Percentiles rank a stretch among this genome's conserved stretches.
phyloP scores from a whole-genome alignment of 92 coral and sea anemone genomes.

The Epizoanthus rinbou region DNA sequence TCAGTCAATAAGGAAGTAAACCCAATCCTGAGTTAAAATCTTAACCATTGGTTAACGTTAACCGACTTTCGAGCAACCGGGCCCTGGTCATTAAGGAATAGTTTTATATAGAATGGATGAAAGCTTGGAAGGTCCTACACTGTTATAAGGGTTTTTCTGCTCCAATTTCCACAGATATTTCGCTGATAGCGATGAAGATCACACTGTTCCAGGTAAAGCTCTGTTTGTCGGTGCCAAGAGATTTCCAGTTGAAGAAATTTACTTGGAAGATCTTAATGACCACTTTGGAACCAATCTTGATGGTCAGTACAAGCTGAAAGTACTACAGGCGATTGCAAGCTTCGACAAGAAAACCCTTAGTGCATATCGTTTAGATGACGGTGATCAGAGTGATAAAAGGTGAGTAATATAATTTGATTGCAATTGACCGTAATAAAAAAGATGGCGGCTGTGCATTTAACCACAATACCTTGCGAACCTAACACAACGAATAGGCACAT shows the following conservation, averaged over 20 bases:
- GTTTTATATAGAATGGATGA: neutral
- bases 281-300: constrained; percentile 14
- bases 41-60: too few species aligned
- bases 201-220: neutral
- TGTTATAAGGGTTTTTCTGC: neutral
- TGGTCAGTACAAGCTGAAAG: constrained; percentile 10
- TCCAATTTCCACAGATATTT: constrained; percentile 6
- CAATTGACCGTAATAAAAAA: too few species aligned
- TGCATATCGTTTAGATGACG: neutral
- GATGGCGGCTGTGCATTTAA: too few species aligned
- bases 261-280: constrained; percentile 27
- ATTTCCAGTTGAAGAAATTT: constrained; percentile 25
- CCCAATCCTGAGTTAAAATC: too few species aligned
- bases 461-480: too few species aligned
- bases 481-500: too few species aligned
- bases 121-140: neutral
- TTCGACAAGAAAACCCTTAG: constrained; percentile 11
- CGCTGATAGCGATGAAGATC: neutral
- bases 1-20: too few species aligned
- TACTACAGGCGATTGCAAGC: constrained; percentile 10
- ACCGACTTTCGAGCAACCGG: too few species aligned
- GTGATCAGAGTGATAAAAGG: neutral
- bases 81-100: too few species aligned
- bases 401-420: neutral
- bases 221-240: constrained; percentile 39